A percentile compares a stretch with the other conserved stretches of the same genome.
Evolutionary conservation across 2,113 vertebrate species (phyloP).

Genomic region (Corynorhinus townsendii): DNA sequence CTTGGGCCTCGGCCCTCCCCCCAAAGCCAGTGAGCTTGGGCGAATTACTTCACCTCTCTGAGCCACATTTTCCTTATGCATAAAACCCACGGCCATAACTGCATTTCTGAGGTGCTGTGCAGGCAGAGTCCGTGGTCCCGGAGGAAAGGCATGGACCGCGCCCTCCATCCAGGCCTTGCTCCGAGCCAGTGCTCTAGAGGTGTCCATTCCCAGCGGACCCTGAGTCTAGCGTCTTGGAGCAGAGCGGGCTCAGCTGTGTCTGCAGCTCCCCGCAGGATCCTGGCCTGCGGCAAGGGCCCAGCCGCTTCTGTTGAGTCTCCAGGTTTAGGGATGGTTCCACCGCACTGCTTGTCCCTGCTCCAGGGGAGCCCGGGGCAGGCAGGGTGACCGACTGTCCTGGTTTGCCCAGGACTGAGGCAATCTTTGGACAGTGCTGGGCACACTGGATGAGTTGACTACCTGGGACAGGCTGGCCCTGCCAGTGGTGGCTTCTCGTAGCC

Average conservation of each 20-base stretch:
- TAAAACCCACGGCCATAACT: not conserved
- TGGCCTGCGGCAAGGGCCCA: accelerated
- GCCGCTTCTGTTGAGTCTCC: too few relatives aligned
- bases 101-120: not conserved
- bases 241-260: not conserved
- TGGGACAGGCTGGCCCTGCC: not conserved
- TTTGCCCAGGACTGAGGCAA: not conserved
- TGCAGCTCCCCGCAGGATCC: not conserved
- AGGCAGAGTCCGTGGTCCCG: accelerated
- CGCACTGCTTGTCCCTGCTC: not conserved
- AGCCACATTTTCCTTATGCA: not conserved
- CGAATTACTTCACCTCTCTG: not conserved
- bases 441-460: not conserved
- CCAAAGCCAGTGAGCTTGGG: not conserved
- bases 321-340: not conserved
- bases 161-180: not conserved
- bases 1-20: not conserved
- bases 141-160: not conserved
- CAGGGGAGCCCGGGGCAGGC: not conserved
- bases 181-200: not conserved
- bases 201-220: not conserved
- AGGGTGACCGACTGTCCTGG: not conserved
- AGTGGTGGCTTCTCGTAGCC: not conserved
- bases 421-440: not conserved
- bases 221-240: accelerated